These are phyloP conservation scores for Mellilla xanthometata DNA, from an alignment of 2,888 invertebrate genomes.

Conservation along the genomic window DNA sequence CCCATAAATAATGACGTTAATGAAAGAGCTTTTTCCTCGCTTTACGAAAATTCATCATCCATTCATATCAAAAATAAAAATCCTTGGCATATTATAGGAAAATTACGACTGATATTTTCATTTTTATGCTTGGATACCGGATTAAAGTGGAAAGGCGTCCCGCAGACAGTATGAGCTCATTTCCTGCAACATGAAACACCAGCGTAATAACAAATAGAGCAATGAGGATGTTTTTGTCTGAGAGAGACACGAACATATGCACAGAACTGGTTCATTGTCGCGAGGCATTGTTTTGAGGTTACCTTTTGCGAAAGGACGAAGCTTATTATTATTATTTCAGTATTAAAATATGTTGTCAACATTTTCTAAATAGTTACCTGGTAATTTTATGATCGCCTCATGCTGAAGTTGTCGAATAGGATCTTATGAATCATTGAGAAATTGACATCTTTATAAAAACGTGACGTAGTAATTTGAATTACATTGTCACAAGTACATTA, in stretches of 20 bases:
- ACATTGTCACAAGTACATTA: no score
- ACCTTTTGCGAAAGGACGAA: conserved; percentile 25
- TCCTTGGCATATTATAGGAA: conserved; percentile 32
- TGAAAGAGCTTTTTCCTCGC: conserved; percentile 21
- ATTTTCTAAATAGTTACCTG: no score
- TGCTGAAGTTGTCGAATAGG: no score
- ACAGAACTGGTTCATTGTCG: conserved; percentile 60
- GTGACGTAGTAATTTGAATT: no score
- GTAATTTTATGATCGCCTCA: no score
- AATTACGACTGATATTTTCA: conserved; percentile 33
- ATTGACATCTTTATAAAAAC: no score
- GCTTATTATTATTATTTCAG: no score
- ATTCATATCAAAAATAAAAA: conserved; percentile 28
- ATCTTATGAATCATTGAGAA: no score
- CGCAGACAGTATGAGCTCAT: conserved; percentile 55
- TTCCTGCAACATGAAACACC: conserved; percentile 60
- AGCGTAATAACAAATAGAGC: conserved; percentile 63
- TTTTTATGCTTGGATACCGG: conserved; percentile 44
- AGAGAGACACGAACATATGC: conserved; percentile 49
- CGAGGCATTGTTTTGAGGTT: conserved; percentile 51
- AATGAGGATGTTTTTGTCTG: conserved; percentile 51
- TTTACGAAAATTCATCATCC: conserved; percentile 27
- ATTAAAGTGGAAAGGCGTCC: conserved; percentile 51
- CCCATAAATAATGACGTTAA: conserved; percentile 24
- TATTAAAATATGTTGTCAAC: no score